phyloP scores from a whole-genome alignment of 1,140 invertebrate species.

The Megalopta genalis region DNA sequence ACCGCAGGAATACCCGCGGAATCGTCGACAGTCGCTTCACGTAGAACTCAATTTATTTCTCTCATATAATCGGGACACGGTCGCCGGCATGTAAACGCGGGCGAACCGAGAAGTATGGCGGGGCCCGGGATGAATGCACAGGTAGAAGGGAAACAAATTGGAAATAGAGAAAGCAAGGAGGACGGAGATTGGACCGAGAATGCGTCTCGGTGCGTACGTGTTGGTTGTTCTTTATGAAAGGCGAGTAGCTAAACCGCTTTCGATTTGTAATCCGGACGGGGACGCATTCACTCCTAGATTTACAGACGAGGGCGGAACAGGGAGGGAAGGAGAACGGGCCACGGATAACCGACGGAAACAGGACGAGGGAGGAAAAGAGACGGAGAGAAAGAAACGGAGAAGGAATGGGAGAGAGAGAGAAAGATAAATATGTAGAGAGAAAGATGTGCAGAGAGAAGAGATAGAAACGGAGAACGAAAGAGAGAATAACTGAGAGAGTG shows the following conservation, averaged over 20 bases:
- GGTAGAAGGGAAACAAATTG: conserved; percentile 41
- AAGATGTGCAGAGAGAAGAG: too few species aligned
- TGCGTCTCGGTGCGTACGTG: conserved; percentile 56
- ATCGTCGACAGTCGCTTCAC: conserved; percentile 68
- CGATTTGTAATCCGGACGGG: conserved; percentile 74
- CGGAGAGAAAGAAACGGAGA: too few species aligned
- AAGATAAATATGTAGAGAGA: too few species aligned
- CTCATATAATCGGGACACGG: conserved; percentile 65
- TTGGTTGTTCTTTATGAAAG: conserved; percentile 70
- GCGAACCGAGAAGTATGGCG: neutral
- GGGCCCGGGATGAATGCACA: neutral
- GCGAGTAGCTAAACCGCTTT: conserved; percentile 73
- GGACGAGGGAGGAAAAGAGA: too few species aligned
- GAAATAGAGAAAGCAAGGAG: conserved; percentile 42
- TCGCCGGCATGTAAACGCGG: conserved; percentile 57
- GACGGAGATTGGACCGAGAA: conserved; percentile 49
- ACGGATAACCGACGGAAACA: too few species aligned
- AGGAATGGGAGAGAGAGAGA: too few species aligned
- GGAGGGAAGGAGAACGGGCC: too few species aligned
- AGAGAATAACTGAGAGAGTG: too few species aligned
- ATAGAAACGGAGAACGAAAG: too few species aligned
- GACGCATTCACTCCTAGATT: conserved; percentile 71
- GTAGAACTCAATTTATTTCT: conserved; percentile 72
- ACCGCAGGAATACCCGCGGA: conserved; percentile 47
- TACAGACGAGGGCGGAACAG: conserved; percentile 44